Evolutionary conservation across 2,113 vertebrate genomes (phyloP).

Genomic region (Pongo abelii): DNA sequence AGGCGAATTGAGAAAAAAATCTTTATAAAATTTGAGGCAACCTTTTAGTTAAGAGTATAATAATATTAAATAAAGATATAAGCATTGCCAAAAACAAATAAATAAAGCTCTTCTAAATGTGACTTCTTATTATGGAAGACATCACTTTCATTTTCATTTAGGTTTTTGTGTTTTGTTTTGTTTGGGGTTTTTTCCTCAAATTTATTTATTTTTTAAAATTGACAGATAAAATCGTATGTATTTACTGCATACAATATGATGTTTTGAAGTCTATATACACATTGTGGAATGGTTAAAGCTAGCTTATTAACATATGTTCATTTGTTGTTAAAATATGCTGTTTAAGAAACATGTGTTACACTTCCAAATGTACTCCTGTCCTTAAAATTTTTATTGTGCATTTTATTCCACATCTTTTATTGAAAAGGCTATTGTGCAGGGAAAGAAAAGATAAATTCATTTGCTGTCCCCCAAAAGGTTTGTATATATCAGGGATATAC

Average conservation of each 20-base stretch:
- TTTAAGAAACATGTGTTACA: slow-evolving; percentile 31
- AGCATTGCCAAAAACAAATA: slow-evolving; percentile 34
- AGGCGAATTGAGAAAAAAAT: slow-evolving; percentile 40
- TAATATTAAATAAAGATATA: slow-evolving; percentile 43
- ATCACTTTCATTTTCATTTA: slow-evolving; percentile 48
- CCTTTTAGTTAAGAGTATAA: slow-evolving; percentile 46
- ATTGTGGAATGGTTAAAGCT: neutral
- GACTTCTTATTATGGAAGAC: neutral
- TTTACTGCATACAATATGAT: neutral
- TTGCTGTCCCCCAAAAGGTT: neutral
- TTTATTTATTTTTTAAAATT: neutral
- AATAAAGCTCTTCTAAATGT: slow-evolving; percentile 41
- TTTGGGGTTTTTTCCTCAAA: neutral
- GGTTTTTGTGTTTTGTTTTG: neutral
- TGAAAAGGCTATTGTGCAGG: neutral
- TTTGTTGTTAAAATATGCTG: slow-evolving; percentile 27
- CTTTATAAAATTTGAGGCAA: slow-evolving; percentile 54
- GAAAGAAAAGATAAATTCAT: slow-evolving; percentile 16
- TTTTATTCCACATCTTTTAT: slow-evolving; percentile 50
- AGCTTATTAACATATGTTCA: neutral
- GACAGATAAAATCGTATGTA: neutral
- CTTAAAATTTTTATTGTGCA: neutral
- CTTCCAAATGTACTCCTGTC: neutral
- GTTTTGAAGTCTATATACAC: neutral
- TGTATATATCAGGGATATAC: neutral